These are phyloP conservation scores for Drosophila rellima DNA, from an alignment of 2,888 invertebrate genomes.

Conservation along the genomic window DNA sequence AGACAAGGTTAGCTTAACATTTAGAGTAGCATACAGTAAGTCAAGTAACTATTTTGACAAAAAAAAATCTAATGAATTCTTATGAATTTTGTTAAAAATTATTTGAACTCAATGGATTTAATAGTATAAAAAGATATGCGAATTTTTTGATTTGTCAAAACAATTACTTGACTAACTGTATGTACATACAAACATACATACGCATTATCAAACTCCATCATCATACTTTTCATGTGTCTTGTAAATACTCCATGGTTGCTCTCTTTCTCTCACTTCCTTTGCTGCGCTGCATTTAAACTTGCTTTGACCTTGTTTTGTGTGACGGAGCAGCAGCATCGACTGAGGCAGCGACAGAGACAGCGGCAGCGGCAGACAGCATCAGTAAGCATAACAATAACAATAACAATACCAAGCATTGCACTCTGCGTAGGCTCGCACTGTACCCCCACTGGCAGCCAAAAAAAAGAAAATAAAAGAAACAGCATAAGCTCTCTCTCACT, in stretches of 20 bases:
- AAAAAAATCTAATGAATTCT: not conserved
- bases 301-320: slow-evolving; percentile 81
- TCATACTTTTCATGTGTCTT: not conserved
- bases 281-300: slow-evolving; percentile 64
- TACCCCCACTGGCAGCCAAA: slow-evolving; percentile 33
- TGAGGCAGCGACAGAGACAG: not conserved
- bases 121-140: too few species aligned
- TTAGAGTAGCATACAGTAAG: not conserved
- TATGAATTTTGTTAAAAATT: too few species aligned
- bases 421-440: slow-evolving; percentile 64
- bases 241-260: slow-evolving; percentile 10
- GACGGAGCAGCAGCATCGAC: slow-evolving; percentile 27
- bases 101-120: too few species aligned
- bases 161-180: not conserved
- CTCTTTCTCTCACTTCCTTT: slow-evolving; percentile 15
- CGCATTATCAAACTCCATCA: not conserved
- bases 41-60: not conserved
- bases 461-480: slow-evolving; percentile 2
- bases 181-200: not conserved
- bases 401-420: slow-evolving; percentile 42
- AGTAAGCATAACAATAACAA: slow-evolving; percentile 40
- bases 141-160: not conserved
- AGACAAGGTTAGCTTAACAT: not conserved
- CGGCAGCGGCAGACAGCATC: slow-evolving; percentile 17
- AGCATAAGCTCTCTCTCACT: slow-evolving; percentile 13